Evolutionary conservation across 2,113 vertebrate genomes (phyloP).

Genomic region (Picathartes gymnocephalus): DNA sequence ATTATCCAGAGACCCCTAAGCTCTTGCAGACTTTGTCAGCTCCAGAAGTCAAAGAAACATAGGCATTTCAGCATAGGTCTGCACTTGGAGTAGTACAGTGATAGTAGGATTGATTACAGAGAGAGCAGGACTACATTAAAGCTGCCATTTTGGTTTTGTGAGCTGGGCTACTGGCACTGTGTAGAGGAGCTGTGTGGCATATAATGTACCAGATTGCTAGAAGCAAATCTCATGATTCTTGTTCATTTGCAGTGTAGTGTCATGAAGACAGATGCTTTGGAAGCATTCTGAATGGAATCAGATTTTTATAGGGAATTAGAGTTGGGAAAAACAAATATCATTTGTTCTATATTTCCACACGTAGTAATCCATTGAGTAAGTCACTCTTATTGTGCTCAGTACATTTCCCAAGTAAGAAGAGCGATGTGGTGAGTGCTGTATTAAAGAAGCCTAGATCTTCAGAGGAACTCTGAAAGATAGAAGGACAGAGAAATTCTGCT

Average conservation of each 20-base stretch:
- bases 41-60: neutral
- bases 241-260: neutral
- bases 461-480: neutral
- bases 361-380: neutral
- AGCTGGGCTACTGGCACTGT: neutral
- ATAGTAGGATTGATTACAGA: neutral
- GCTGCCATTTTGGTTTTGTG: neutral
- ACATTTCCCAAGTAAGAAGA: neutral
- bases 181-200: neutral
- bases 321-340: neutral
- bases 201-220: neutral
- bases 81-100: neutral
- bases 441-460: neutral
- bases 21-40: neutral
- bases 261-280: neutral
- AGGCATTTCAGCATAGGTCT: neutral
- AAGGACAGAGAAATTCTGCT: neutral
- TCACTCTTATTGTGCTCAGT: neutral
- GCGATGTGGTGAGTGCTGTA: accelerated
- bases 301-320: neutral
- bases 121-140: neutral
- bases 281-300: neutral
- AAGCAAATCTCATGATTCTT: neutral
- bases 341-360: neutral
- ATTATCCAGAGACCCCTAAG: neutral